Conservation (phyloP, 2,113 vertebrate species). For the Ariopsis seemanni region DNA sequence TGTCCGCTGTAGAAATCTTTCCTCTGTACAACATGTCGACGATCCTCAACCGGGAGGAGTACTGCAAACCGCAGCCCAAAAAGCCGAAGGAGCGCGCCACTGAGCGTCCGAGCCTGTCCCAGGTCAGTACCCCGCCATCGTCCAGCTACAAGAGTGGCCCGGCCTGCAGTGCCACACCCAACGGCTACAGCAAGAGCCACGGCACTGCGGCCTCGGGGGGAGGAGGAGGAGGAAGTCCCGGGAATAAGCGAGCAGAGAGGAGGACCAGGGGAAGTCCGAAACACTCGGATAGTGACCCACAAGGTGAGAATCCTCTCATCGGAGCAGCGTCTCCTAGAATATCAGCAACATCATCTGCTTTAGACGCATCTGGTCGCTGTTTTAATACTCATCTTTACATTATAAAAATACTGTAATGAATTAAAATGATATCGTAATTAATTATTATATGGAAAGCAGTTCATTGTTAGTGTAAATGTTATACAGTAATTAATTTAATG, state of each 20-base stretch:
- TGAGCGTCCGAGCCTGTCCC: slow-evolving; percentile 75
- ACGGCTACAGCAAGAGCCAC: slow-evolving; percentile 77
- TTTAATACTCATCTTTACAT: neutral
- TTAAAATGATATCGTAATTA: neutral
- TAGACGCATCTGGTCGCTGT: neutral
- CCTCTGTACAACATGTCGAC: slow-evolving; percentile 85
- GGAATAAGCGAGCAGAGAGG: slow-evolving; percentile 75
- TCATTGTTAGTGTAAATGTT: too few relatives aligned
- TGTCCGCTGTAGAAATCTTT: slow-evolving; percentile 79
- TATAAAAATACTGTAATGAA: neutral
- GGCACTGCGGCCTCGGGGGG: slow-evolving; percentile 42
- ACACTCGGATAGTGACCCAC: slow-evolving; percentile 74
- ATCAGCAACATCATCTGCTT: neutral
- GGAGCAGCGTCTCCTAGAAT: neutral
- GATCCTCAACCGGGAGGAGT: slow-evolving; percentile 81
- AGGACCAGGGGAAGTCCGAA: slow-evolving; percentile 82
- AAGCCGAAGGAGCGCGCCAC: slow-evolving; percentile 82
- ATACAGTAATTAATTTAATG: too few relatives aligned
- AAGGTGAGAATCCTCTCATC: slow-evolving; percentile 7
- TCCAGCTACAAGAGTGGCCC: slow-evolving; percentile 78
- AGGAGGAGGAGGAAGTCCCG: slow-evolving; percentile 58
- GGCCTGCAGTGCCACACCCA: slow-evolving; percentile 73
- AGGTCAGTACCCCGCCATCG: slow-evolving; percentile 80
- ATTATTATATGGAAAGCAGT: neutral
- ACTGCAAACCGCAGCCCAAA: slow-evolving; percentile 84